phyloP scores from a whole-genome alignment of 92 coral and sea anemone genomes.

The Epizoanthus ramosus region DNA sequence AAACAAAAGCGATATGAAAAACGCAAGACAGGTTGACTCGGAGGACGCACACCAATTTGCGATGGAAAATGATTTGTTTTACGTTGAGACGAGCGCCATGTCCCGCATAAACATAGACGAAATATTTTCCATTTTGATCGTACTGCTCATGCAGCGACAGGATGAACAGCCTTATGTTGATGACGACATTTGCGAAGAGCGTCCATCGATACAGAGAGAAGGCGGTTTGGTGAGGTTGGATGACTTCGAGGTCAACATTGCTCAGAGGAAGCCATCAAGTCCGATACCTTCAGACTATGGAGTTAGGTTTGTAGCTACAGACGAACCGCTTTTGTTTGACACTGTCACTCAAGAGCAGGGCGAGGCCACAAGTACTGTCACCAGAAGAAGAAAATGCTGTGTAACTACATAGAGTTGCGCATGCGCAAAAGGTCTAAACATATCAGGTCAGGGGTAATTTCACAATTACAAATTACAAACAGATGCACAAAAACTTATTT shows the following conservation, averaged over 20 bases:
- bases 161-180: constrained; percentile 12
- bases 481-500: no score
- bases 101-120: constrained; percentile 74
- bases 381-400: background rate
- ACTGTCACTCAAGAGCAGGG: background rate
- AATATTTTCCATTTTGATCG: constrained; percentile 60
- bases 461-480: no score
- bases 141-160: constrained; percentile 53
- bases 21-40: background rate
- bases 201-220: background rate
- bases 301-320: background rate
- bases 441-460: no score
- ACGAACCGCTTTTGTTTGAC: background rate
- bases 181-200: background rate
- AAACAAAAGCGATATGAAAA: constrained; percentile 69
- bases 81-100: constrained; percentile 78
- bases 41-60: constrained; percentile 15
- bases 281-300: background rate
- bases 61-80: constrained; percentile 43
- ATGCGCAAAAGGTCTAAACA: background rate
- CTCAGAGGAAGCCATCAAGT: background rate
- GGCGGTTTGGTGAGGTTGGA: background rate
- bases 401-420: background rate
- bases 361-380: background rate
- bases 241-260: background rate